These are phyloP conservation scores for Cephalotes varians DNA, from an alignment of 2,888 invertebrate species.

Conservation along the genomic window DNA sequence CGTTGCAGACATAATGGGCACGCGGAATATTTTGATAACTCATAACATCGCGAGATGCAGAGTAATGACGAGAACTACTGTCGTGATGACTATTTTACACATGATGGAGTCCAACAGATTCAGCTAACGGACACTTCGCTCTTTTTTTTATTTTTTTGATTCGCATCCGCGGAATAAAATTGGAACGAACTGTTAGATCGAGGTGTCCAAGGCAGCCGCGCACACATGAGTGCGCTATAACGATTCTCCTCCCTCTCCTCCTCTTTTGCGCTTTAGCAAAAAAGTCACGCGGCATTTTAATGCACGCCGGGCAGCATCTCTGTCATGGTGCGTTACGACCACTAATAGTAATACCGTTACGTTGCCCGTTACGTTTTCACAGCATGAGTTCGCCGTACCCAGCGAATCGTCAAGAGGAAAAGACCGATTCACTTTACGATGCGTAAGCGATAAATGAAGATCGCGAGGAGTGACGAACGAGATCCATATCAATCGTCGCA, in stretches of 20 bases:
- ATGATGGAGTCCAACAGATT: constrained; percentile 4
- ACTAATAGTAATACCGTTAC: constrained; percentile 73
- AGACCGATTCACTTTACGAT: constrained; percentile 36
- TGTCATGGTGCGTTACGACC: constrained; percentile 68
- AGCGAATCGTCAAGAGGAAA: background rate
- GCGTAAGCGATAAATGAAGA: constrained; percentile 47
- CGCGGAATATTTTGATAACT: background rate
- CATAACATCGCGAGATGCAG: background rate
- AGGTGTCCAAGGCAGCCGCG: constrained; percentile 49
- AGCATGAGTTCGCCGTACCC: constrained; percentile 32
- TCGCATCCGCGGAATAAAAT: background rate
- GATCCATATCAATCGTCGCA: constrained; percentile 26
- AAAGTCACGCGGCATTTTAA: constrained; percentile 65
- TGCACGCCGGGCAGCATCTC: constrained; percentile 62
- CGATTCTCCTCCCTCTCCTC: constrained; percentile 29
- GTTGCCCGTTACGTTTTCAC: constrained; percentile 72
- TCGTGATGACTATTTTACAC: constrained; percentile 11
- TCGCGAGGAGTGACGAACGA: constrained; percentile 27
- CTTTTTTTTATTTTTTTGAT: background rate
- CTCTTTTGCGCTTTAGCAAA: constrained; percentile 32
- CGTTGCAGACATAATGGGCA: background rate
- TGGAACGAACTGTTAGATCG: constrained; percentile 26
- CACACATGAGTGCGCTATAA: constrained; percentile 52
- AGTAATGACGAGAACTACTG: constrained; percentile 21
- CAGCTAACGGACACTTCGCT: constrained; percentile 14